Percentiles rank a stretch among this genome's conserved stretches.
Evolutionary conservation across 2,113 vertebrate genomes (phyloP).

Genomic region (Emydura subglobosa): DNA sequence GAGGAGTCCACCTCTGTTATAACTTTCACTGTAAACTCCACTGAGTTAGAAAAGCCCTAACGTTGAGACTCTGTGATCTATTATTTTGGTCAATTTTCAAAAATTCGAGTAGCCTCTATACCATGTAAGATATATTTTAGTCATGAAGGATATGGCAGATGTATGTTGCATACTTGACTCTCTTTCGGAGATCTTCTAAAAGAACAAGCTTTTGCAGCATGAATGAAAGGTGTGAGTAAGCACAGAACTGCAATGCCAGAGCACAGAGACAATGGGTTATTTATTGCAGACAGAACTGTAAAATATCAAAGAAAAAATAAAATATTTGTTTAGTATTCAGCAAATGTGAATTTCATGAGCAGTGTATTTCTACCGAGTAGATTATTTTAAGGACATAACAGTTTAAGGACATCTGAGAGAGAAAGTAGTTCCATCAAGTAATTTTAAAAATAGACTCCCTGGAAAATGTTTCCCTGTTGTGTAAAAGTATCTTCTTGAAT

Average conservation of each 20-base stretch:
- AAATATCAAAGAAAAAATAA: conserved; percentile 46
- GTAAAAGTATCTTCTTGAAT: conserved; percentile 33
- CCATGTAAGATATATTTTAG: background rate
- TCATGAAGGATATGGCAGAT: conserved; percentile 35
- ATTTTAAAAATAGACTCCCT: conserved; percentile 63
- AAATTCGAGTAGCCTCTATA: background rate
- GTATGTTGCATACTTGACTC: conserved; percentile 34
- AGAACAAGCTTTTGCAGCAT: conserved; percentile 33
- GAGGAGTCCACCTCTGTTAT: background rate
- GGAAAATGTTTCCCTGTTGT: conserved; percentile 49
- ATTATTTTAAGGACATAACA: conserved; percentile 43
- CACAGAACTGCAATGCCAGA: conserved; percentile 19
- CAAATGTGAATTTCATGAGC: conserved; percentile 57
- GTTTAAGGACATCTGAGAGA: conserved; percentile 27
- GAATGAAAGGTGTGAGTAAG: background rate
- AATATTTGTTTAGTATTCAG: conserved; percentile 47
- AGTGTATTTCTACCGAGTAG: conserved; percentile 38
- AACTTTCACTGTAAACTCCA: background rate
- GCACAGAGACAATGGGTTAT: conserved; percentile 27
- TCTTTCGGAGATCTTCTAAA: background rate
- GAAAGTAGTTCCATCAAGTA: conserved; percentile 26
- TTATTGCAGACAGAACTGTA: conserved; percentile 19
- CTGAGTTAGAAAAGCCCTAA: background rate
- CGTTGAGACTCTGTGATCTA: background rate
- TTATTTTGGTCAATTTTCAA: conserved; percentile 23